Conservation (phyloP, 1,140 invertebrate species). For the Calliopsis andreniformis region DNA sequence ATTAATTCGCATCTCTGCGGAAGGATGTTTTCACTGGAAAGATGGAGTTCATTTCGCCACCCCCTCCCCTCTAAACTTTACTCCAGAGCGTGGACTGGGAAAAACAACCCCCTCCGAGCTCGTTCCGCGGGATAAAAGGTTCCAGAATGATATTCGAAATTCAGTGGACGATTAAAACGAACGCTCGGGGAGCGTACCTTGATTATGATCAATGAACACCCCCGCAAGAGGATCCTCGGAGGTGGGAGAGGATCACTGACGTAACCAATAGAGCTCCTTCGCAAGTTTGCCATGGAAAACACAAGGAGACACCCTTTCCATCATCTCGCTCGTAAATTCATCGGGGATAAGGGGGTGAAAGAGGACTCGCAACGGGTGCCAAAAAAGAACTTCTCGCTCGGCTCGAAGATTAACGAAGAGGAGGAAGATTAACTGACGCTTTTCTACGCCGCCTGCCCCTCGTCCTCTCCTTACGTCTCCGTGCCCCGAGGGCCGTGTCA, state of each 20-base stretch:
- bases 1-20: conserved; percentile 28
- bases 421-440: conserved; percentile 66
- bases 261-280: conserved; percentile 27
- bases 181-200: not conserved
- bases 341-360: conserved; percentile 32
- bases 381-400: conserved; percentile 65
- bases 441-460: conserved; percentile 18
- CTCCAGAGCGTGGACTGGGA: too few species aligned
- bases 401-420: conserved; percentile 74
- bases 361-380: conserved; percentile 30
- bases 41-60: not conserved
- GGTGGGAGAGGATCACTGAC: conserved; percentile 12
- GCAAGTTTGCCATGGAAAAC: conserved; percentile 35
- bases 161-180: conserved; percentile 14
- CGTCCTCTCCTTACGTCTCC: conserved; percentile 3
- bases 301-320: conserved; percentile 62
- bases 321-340: conserved; percentile 71
- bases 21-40: not conserved
- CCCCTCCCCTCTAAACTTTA: too few species aligned
- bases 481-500: conserved; percentile 23
- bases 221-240: not conserved
- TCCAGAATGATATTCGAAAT: not conserved
- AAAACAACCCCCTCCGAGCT: too few species aligned
- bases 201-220: conserved; percentile 27
- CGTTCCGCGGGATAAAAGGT: too few species aligned